phyloP scores from a whole-genome alignment of 1,140 invertebrate species.

The Luehdorfia chinensis region DNA sequence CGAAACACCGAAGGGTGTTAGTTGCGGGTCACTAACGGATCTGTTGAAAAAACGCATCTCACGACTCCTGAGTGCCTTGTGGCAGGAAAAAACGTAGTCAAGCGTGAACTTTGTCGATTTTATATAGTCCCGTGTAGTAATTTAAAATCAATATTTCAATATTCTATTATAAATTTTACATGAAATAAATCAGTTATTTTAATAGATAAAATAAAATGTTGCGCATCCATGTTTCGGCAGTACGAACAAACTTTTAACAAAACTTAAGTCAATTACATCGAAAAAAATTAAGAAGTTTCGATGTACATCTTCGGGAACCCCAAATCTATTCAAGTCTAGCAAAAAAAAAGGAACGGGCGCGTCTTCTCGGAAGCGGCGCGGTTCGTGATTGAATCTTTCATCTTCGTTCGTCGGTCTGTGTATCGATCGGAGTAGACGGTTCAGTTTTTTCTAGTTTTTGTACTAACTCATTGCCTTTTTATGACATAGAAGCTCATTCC shows the following conservation, averaged over 20 bases:
- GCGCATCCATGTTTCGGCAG: too few species aligned
- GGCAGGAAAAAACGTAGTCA: slow-evolving; percentile 31
- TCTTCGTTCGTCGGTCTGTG: slow-evolving; percentile 42
- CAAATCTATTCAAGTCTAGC: slow-evolving; percentile 44
- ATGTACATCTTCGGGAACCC: slow-evolving; percentile 29
- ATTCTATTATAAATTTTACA: neutral
- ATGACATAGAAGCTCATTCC: too few species aligned
- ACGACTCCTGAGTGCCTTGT: slow-evolving; percentile 51
- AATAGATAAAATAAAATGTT: too few species aligned
- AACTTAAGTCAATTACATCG: too few species aligned
- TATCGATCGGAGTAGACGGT: slow-evolving; percentile 38
- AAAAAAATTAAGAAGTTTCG: too few species aligned
- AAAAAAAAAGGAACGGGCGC: slow-evolving; percentile 31
- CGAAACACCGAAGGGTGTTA: slow-evolving; percentile 21
- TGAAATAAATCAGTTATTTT: neutral
- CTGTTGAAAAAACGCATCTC: slow-evolving; percentile 49
- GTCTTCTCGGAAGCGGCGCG: slow-evolving; percentile 49
- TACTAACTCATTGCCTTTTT: slow-evolving; percentile 39
- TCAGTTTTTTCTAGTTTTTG: slow-evolving; percentile 41
- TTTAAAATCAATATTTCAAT: neutral
- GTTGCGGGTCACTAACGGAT: slow-evolving; percentile 43
- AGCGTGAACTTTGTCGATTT: slow-evolving; percentile 15
- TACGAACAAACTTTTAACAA: too few species aligned
- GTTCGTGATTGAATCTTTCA: slow-evolving; percentile 64
- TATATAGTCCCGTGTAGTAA: slow-evolving; percentile 2